A percentile compares a stretch with the other conserved stretches of the same genome.
These are phyloP conservation scores for Neopelma chrysocephalum DNA, from an alignment of 2,797 vertebrate genomes.

Conservation along the genomic window DNA sequence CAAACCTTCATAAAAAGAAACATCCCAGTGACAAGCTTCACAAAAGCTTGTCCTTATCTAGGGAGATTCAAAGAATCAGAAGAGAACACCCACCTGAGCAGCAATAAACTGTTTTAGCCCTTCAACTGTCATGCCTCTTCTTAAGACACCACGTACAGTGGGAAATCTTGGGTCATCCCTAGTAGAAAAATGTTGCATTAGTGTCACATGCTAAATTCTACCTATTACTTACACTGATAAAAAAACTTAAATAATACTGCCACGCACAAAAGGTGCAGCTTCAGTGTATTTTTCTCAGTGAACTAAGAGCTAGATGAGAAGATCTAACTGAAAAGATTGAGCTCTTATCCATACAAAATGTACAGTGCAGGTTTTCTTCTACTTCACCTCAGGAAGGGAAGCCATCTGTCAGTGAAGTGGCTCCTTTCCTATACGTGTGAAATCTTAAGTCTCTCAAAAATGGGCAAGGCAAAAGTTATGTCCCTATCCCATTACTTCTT, in stretches of 20 bases:
- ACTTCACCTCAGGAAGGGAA: background rate
- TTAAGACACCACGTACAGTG: slow-evolving; percentile 93
- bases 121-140: slow-evolving; percentile 98
- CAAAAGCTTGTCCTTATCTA: background rate
- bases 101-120: slow-evolving; percentile 98
- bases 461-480: background rate
- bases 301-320: background rate
- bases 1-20: background rate
- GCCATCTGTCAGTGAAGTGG: background rate
- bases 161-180: slow-evolving; percentile 99
- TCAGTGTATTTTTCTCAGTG: background rate
- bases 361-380: background rate
- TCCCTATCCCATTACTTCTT: background rate
- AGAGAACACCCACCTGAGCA: slow-evolving; percentile 84
- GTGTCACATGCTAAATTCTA: background rate
- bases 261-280: background rate
- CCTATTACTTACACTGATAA: background rate
- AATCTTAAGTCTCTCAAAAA: background rate
- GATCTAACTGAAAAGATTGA: background rate
- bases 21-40: background rate
- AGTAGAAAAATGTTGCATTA: background rate
- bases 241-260: background rate
- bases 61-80: background rate
- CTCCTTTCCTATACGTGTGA: background rate
- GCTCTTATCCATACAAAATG: background rate